phyloP scores from a whole-genome alignment of 1,140 invertebrate species.

The Hycleus phaleratus region DNA sequence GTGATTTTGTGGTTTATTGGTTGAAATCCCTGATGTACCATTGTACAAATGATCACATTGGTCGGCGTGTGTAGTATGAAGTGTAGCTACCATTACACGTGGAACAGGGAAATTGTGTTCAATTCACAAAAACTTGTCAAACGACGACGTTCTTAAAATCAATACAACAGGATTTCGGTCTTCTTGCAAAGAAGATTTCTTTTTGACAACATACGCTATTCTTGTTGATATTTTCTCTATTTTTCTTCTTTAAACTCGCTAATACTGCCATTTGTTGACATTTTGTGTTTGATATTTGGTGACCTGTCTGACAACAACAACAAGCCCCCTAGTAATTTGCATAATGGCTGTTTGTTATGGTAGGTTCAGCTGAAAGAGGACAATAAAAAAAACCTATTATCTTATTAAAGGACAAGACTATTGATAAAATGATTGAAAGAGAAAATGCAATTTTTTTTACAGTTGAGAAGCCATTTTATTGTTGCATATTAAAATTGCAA shows the following conservation, averaged over 20 bases:
- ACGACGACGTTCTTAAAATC: slow-evolving; percentile 61
- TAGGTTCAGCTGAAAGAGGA: slow-evolving; percentile 24
- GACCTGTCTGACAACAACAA: slow-evolving; percentile 5
- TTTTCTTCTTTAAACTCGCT: slow-evolving; percentile 1
- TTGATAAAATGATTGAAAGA: no score
- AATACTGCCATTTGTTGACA: slow-evolving; percentile 15
- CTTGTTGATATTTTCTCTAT: slow-evolving; percentile 6
- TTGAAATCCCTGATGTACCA: slow-evolving; percentile 20
- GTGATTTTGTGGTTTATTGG: background rate
- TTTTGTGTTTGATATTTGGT: slow-evolving; percentile 25
- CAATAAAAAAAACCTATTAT: background rate
- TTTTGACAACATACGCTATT: slow-evolving; percentile 8
- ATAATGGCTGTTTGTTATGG: slow-evolving; percentile 38
- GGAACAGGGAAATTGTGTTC: slow-evolving; percentile 82
- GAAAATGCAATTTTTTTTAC: no score
- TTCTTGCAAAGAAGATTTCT: slow-evolving; percentile 13
- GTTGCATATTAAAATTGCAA: no score
- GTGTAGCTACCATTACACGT: slow-evolving; percentile 79
- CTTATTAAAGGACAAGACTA: no score
- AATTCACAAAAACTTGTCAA: slow-evolving; percentile 84
- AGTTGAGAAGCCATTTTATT: no score
- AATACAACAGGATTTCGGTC: background rate
- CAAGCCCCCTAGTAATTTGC: background rate
- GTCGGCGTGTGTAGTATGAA: slow-evolving; percentile 36
- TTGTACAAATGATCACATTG: slow-evolving; percentile 23